phyloP scores from a whole-genome alignment of 2,113 vertebrate species.

The Microcebus jonahi region DNA sequence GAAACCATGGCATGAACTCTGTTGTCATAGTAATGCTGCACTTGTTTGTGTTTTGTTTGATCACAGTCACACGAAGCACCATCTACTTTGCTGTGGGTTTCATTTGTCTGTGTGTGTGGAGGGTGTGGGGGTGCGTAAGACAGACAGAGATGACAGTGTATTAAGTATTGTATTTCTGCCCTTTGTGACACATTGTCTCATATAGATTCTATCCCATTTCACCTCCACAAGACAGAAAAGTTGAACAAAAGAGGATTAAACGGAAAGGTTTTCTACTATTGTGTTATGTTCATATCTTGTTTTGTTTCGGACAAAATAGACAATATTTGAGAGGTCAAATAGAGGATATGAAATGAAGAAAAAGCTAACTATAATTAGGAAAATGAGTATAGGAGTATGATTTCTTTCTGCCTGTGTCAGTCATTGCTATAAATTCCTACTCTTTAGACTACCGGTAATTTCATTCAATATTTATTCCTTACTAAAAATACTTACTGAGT shows the following conservation, averaged over 20 bases:
- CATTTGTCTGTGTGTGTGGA: background rate
- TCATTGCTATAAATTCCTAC: background rate
- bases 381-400: background rate
- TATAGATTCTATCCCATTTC: slow-evolving; percentile 16
- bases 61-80: slow-evolving; percentile 19
- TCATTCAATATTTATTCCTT: background rate
- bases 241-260: background rate
- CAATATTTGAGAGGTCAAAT: background rate
- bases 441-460: background rate
- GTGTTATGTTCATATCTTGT: background rate
- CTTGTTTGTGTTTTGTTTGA: slow-evolving; percentile 67
- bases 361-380: background rate
- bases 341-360: background rate
- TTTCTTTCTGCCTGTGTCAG: background rate
- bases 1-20: background rate
- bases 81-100: background rate
- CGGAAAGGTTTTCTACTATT: background rate
- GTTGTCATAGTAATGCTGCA: slow-evolving; percentile 51
- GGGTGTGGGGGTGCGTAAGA: background rate
- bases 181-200: slow-evolving; percentile 50
- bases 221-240: background rate
- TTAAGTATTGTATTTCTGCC: slow-evolving; percentile 51
- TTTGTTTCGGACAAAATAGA: slow-evolving; percentile 34
- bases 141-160: background rate
- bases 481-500: background rate